Conservation (phyloP, 1,140 invertebrate species). For the Lerema accius region DNA sequence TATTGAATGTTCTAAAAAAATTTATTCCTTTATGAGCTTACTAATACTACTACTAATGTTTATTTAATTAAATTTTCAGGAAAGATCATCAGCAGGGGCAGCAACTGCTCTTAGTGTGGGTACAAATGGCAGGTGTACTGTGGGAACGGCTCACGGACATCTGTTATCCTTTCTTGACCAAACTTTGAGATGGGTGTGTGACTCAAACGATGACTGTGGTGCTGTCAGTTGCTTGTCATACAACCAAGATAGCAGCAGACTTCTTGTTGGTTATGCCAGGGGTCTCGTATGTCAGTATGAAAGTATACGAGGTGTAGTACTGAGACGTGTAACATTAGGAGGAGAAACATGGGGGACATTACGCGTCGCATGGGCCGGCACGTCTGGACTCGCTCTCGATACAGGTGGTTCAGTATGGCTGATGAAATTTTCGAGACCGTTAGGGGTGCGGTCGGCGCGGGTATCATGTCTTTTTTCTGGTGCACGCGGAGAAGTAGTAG, state of each 20-base stretch:
- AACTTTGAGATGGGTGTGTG: constrained; percentile 93
- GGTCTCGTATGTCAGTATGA: constrained; percentile 94
- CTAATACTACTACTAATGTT: no score
- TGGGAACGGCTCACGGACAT: constrained; percentile 97
- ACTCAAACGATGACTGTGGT: constrained; percentile 88
- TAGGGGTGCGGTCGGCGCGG: constrained; percentile 94
- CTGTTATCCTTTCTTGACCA: constrained; percentile 95
- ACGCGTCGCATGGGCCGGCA: constrained; percentile 89
- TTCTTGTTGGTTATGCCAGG: constrained; percentile 94
- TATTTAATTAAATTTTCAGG: constrained; percentile 85
- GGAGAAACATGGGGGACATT: constrained; percentile 94
- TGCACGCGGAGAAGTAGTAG: constrained; percentile 93
- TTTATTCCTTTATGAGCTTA: no score
- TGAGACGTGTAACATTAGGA: constrained; percentile 93
- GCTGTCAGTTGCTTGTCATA: constrained; percentile 94
- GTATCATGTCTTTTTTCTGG: constrained; percentile 96
- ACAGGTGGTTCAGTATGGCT: constrained; percentile 99
- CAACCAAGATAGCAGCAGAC: constrained; percentile 92
- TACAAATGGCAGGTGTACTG: constrained; percentile 88
- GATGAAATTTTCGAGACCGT: constrained; percentile 93
- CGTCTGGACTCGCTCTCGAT: constrained; percentile 90
- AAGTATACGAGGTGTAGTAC: constrained; percentile 88
- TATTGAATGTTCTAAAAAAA: no score
- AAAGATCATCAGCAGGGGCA: constrained; percentile 93
- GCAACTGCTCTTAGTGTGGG: constrained; percentile 92